Conservation (phyloP, 2,797 vertebrate species). For the Myoxocephalus aenaeus region DNA sequence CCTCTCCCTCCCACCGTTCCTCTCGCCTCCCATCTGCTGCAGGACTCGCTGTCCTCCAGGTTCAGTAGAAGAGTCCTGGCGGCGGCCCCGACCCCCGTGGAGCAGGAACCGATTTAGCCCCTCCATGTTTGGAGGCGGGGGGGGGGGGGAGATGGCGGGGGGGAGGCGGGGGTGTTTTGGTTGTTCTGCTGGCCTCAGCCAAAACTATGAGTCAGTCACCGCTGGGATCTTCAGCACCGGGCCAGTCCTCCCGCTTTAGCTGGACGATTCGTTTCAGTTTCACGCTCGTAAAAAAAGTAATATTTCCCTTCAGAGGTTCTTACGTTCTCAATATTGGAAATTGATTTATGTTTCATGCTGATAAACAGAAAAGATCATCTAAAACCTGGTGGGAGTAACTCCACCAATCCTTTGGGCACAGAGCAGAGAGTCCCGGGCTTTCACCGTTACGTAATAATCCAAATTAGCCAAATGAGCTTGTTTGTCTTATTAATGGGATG, state of each 20-base stretch:
- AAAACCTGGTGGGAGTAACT: not conserved
- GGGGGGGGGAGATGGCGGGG: not conserved
- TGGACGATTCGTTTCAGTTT: slow-evolving; percentile 15
- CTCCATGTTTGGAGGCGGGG: slow-evolving; percentile 44
- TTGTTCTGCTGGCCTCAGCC: slow-evolving; percentile 22
- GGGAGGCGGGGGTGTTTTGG: not conserved
- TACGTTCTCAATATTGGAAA: not conserved
- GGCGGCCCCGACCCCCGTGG: slow-evolving; percentile 30
- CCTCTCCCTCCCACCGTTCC: not conserved
- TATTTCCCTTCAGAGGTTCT: slow-evolving; percentile 6
- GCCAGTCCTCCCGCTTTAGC: slow-evolving; percentile 17
- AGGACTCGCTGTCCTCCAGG: slow-evolving; percentile 41
- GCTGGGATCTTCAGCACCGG: slow-evolving; percentile 7
- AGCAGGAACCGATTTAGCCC: slow-evolving; percentile 54
- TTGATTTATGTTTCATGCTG: not conserved
- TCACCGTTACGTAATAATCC: not conserved
- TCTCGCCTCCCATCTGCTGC: slow-evolving; percentile 57
- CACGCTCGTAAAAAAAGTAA: slow-evolving; percentile 22
- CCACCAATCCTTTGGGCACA: not conserved
- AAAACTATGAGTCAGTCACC: slow-evolving; percentile 36
- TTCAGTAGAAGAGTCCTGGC: slow-evolving; percentile 50
- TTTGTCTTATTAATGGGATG: not conserved
- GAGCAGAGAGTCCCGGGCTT: not conserved
- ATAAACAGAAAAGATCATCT: not conserved
- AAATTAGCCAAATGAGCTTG: not conserved